Evolutionary conservation across 2,797 vertebrate genomes (phyloP), one percentile per base, ranked within the genome.

Genomic region (Alosa sapidissima): DNA sequence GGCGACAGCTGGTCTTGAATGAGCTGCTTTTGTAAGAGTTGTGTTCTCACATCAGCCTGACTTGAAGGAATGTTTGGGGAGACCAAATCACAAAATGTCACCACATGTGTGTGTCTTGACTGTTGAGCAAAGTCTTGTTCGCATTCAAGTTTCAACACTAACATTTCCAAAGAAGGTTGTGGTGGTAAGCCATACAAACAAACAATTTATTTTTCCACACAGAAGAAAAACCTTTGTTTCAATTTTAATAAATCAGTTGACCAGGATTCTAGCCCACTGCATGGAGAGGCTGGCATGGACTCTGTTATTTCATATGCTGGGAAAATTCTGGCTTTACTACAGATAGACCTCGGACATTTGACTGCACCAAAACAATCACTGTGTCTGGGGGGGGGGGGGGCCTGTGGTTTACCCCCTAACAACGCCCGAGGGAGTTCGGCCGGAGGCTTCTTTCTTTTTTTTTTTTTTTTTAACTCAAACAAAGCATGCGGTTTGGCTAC

Each of bases 331-430:
- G 78, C 78, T 36, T 47, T 65, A 82, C 58, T 82, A 88, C 72
- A 88, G 52, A 87, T 88, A 86, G 81, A 47, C 16, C 65, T 81
- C 54, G 65, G n/a, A 82, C 81, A 81, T 62, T 82, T 85, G 81
- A 83, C 82, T 83, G 82, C 84, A 83, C 85, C 82, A 84, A 85
- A 86, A 87, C 52, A 81, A 88, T 85, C 85, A 78, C 60, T 24
- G 48, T 72, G 81, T 78, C 41, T 6, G 14, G 19, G 60, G 54
- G 36, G 58, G 65, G 83, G 21, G 48, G 78, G 45, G 54, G 83
- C 58, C 49, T 51, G 52, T 83, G 62, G 72, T 81, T 68, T 82
- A 78, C 72, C 72, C 58, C 36, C 14, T 36, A 78, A 78, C 72
- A 78, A 47, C 36, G 16, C 72, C 19, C 72, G 5, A 47, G 72